These are phyloP conservation scores for Hypsibius dujardini DNA, from an alignment of 1,140 invertebrate species.

Conservation along the genomic window DNA sequence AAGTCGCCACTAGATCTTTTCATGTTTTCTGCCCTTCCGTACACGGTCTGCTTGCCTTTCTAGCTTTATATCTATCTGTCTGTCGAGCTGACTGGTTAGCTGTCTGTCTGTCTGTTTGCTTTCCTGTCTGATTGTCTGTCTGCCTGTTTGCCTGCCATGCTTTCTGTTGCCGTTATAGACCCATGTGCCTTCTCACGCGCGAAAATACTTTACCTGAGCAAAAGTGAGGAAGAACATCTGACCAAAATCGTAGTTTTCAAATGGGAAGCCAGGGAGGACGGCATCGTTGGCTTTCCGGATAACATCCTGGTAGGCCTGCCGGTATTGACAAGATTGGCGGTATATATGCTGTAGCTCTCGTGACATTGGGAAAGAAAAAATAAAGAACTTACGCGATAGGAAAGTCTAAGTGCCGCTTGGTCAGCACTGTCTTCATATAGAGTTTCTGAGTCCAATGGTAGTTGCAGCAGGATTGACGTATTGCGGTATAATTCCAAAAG, in stretches of 20 bases:
- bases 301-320: conserved; percentile 4
- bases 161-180: neutral
- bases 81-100: too few species aligned
- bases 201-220: conserved; percentile 3
- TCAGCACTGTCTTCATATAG: conserved; percentile 8
- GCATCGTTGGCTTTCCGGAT: neutral
- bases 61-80: too few species aligned
- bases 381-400: neutral
- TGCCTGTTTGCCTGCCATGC: too few species aligned
- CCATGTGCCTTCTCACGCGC: neutral
- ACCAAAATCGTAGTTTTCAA: neutral
- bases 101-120: too few species aligned
- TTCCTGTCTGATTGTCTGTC: too few species aligned
- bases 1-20: neutral
- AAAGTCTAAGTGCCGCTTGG: neutral
- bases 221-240: conserved; percentile 12
- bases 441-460: neutral
- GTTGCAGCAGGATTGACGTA: neutral
- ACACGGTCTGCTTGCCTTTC: too few species aligned
- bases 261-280: neutral
- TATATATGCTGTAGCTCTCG: too few species aligned
- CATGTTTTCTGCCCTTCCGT: too few species aligned
- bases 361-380: too few species aligned
- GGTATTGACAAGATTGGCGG: too few species aligned
- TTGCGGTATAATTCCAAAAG: neutral